Base-by-base conservation (phyloP, 2,113 vertebrate genomes). In the Ceyx margarethae region DNA sequence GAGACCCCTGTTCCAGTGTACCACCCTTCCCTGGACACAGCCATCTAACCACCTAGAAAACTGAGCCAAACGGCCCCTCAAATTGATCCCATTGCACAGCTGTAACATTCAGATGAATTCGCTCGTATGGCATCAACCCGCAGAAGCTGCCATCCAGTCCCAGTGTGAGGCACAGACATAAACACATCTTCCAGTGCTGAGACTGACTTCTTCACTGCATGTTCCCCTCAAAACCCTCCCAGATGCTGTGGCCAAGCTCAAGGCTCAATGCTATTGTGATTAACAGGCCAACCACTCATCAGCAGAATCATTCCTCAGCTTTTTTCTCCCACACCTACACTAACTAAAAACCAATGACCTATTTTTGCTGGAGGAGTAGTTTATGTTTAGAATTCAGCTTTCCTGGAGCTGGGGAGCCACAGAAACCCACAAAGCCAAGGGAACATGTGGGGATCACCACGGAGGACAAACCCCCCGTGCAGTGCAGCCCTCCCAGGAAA, bases 251-350 rank as follows among this genome's bases (percentile, higher is more conserved):
- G 78, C 18, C 33, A 53, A 58, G 16, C 68, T 73, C 75, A 42
- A 74, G 17, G 11, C n/a, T n/a, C 46, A 92, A 51, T 8, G 35
- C 42, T 13, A 35, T 8, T 2, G 0, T 25, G 13, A 68, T 53
- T 45, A 64, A 43, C 17, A 2, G 0, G 7, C 6, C 4, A 3
- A 16, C 14, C 4, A 35, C 29, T 53, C 29, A 57, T 58, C 40
- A 86, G 40, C 19, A n/a, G 26, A n/a, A 56, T 46, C 18, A n/a
- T 10, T 5, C 4, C 17, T 10, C 10, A 40, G 61, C 88, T 65
- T 73, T 25, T 50, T 89, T 33, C 26, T 50, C 12, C 16, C 20
- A 51, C 31, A 40, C 3, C 20, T 19, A 23, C 9, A 26, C 29
- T 57, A 64, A 58, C 18, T 82, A 42, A 68, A 82, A 75, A 4